Evolutionary conservation across 2,888 invertebrate genomes (phyloP), one percentile per base, ranked within the genome.

Genomic region (Melinopterus prodromus): DNA sequence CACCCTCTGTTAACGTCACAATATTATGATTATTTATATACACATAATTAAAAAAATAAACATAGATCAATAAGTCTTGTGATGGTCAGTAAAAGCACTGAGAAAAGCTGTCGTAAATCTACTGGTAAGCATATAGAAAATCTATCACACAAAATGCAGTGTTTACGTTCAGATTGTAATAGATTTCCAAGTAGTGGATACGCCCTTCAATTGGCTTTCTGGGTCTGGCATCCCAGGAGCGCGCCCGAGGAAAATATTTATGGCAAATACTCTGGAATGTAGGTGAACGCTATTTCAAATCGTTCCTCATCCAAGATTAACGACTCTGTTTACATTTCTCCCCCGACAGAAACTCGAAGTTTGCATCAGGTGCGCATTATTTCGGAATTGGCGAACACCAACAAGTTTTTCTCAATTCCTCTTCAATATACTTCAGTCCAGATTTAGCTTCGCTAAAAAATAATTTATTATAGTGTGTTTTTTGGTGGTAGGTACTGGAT

Each of bases 231-330:
- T 53, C 53, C 53, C 53, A 53, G 53, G 53, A 53, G 53, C 1
- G 53, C 53, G 5, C 53, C 7, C 9, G 53, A 4, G 53, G 53
- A 53, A 53, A 53, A 53, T 53, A 53, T 53, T 53, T 53, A 53
- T 53, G 53, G 53, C 2, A 53, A 53, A 53, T 53, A 53, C 53
- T 1, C 9, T 53, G 7, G 53, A 53, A 53, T 53, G 53, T 53
- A 53, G 53, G 53, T 53, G 53, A 53, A 53, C 53, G 53, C 53
- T 53, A 53, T 53, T 53, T 53, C 53, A 53, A 53, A 53, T 53
- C 53, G 53, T 53, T 53, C 12, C 2, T 53, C 53, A 53, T 53
- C 53, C 53, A 53, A 12, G 53, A 53, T 53, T 53, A 53, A 53
- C 53, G 53, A 53, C 53, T 53, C 53, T 53, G 53, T 53, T 53